Evolutionary conservation across 2,888 invertebrate genomes (phyloP).

Genomic region (Crematogaster levior): DNA sequence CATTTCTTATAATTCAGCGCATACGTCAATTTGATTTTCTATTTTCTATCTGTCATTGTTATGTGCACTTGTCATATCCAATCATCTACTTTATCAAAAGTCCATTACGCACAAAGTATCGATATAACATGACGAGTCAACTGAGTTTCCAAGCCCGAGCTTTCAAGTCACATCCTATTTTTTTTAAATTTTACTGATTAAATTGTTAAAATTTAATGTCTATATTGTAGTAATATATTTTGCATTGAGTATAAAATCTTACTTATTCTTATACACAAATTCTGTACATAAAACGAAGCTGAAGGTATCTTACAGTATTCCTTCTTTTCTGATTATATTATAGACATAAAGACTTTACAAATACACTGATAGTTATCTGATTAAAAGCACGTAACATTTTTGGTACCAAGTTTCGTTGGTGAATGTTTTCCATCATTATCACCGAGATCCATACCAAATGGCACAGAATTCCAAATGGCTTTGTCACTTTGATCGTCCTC

Average conservation of each 20-base stretch:
- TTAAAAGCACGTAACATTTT: conserved; percentile 83
- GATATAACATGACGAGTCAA: conserved; percentile 43
- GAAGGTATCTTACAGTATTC: conserved; percentile 57
- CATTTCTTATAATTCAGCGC: conserved; percentile 30
- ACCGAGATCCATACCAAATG: conserved; percentile 82
- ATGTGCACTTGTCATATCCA: conserved; percentile 36
- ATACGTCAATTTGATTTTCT: conserved; percentile 48
- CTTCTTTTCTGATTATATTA: conserved; percentile 48
- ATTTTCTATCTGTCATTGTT: conserved; percentile 36
- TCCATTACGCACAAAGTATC: conserved; percentile 52
- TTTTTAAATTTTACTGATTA: conserved; percentile 35
- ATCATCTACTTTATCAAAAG: conserved; percentile 42
- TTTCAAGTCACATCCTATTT: conserved; percentile 41
- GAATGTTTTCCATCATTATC: conserved; percentile 74
- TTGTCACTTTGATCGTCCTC: conserved; percentile 82
- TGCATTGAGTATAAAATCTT: conserved; percentile 76
- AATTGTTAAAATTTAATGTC: conserved; percentile 37
- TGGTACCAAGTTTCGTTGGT: conserved; percentile 72
- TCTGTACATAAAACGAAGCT: conserved; percentile 76
- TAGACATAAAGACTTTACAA: conserved; percentile 64
- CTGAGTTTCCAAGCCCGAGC: conserved; percentile 41
- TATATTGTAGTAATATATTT: conserved; percentile 56
- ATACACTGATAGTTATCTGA: conserved; percentile 63
- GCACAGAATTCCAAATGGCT: conserved; percentile 81
- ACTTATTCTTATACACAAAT: conserved; percentile 76